Evolutionary conservation across 2,888 invertebrate species (phyloP), one percentile per base, ranked within the genome.

Genomic region (Drosophila pseudotalamancana): DNA sequence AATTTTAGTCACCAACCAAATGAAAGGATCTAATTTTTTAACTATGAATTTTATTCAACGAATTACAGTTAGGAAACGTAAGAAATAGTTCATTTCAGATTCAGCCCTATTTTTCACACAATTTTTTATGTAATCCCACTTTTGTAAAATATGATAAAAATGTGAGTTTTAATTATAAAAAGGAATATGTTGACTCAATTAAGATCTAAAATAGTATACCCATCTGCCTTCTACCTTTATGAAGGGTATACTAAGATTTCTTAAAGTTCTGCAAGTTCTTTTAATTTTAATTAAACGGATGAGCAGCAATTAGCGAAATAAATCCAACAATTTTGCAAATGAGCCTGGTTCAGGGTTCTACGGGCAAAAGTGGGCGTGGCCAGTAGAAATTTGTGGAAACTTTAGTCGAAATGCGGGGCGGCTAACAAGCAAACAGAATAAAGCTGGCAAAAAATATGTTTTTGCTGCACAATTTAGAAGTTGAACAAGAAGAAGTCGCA

Each of bases 251-350:
- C n/a, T 18, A 18, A n/a, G 29, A 29, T 67, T 75, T 85, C 72
- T 64, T 79, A 55, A 82, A 75, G 72, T 73, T 72, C 43, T 48
- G 53, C 60, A 57, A 70, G 77, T 77, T 71, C 66, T 87, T 84
- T 82, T 87, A 67, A 72, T 87, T 81, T 87, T 87, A 84, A 84
- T 84, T 84, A 84, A 84, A 84, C 78, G 78, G 82, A 87, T 84
- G 85, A 77, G 78, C 84, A 81, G 87, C 83, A 83, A 83, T 83
- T 83, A 83, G 83, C 83, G 73, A 77, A 87, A 83, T 83, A 83
- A 87, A 87, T 83, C 78, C 72, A 78, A 84, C 85, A 87, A 84
- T 84, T 83, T 84, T 56, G 65, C 77, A 84, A 83, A 87, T 80
- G 84, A 81, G 84, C 61, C 68, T 27, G 43, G 9, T 3, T 42